Percentiles rank a stretch among this genome's conserved stretches.
These are phyloP conservation scores for Isoperla grammatica DNA, from an alignment of 2,888 invertebrate species.

Conservation along the genomic window DNA sequence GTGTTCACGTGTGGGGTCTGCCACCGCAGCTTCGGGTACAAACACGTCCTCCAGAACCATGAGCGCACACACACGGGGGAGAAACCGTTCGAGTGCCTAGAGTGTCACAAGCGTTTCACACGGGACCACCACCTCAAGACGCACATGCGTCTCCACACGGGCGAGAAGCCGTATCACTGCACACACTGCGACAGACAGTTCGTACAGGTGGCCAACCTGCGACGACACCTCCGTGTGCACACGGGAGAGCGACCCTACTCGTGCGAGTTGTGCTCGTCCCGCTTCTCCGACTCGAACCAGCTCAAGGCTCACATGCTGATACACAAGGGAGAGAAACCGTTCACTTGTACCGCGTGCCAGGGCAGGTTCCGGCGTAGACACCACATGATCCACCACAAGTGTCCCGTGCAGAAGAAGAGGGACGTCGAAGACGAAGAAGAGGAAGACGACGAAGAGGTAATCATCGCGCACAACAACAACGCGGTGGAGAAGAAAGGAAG, in stretches of 20 bases:
- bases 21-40: slow-evolving; percentile 86
- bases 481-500: slow-evolving; percentile 19
- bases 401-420: slow-evolving; percentile 48
- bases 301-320: slow-evolving; percentile 83
- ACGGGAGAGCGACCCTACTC: slow-evolving; percentile 89
- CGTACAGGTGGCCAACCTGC: slow-evolving; percentile 87
- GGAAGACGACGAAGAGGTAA: slow-evolving; percentile 23
- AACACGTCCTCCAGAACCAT: slow-evolving; percentile 91
- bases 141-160: slow-evolving; percentile 87
- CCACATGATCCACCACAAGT: slow-evolving; percentile 80
- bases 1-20: slow-evolving; percentile 86
- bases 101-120: slow-evolving; percentile 88
- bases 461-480: slow-evolving; percentile 31
- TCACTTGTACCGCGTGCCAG: slow-evolving; percentile 72
- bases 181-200: slow-evolving; percentile 88
- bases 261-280: slow-evolving; percentile 77
- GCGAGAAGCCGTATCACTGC: slow-evolving; percentile 90
- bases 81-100: slow-evolving; percentile 87
- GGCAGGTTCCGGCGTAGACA: slow-evolving; percentile 78
- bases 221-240: slow-evolving; percentile 84
- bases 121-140: slow-evolving; percentile 91
- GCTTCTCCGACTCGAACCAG: slow-evolving; percentile 89
- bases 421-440: slow-evolving; percentile 37
- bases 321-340: slow-evolving; percentile 87
- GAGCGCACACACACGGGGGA: slow-evolving; percentile 93